Conservation (phyloP, 2,888 invertebrate genomes). For the Athetis lepigone region DNA sequence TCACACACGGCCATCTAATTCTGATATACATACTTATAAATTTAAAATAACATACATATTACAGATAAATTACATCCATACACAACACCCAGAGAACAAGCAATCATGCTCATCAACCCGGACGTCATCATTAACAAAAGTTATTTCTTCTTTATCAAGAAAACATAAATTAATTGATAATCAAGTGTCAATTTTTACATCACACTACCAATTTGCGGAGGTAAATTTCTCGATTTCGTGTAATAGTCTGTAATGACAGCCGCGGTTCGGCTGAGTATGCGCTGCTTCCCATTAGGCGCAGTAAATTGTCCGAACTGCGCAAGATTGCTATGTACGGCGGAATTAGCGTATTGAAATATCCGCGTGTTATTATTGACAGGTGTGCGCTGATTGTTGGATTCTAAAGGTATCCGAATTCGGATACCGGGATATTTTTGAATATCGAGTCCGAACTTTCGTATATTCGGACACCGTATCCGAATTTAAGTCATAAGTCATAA, state of each 20-base stretch:
- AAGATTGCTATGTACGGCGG: conserved; percentile 46
- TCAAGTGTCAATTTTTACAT: conserved; percentile 50
- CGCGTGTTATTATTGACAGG: conserved; percentile 46
- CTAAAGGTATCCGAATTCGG: conserved; percentile 26
- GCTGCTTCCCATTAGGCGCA: conserved; percentile 53
- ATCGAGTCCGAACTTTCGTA: not conserved
- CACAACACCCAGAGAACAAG: too few species aligned
- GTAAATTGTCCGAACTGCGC: conserved; percentile 56
- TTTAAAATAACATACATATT: too few species aligned
- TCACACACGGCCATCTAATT: too few species aligned
- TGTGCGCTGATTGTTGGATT: conserved; percentile 40
- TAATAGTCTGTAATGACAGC: conserved; percentile 60
- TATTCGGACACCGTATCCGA: too few species aligned
- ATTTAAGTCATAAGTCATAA: too few species aligned
- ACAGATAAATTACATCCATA: too few species aligned
- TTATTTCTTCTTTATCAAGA: conserved; percentile 21
- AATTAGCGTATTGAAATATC: conserved; percentile 54
- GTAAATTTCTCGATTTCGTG: conserved; percentile 44
- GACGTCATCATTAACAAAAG: too few species aligned
- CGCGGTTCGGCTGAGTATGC: conserved; percentile 37
- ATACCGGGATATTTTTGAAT: too few species aligned
- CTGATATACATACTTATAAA: too few species aligned
- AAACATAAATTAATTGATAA: conserved; percentile 42
- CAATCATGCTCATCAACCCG: too few species aligned
- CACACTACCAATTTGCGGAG: conserved; percentile 39